phyloP scores from a whole-genome alignment of 2,888 invertebrate genomes.

The Tanypteryx hageni region DNA sequence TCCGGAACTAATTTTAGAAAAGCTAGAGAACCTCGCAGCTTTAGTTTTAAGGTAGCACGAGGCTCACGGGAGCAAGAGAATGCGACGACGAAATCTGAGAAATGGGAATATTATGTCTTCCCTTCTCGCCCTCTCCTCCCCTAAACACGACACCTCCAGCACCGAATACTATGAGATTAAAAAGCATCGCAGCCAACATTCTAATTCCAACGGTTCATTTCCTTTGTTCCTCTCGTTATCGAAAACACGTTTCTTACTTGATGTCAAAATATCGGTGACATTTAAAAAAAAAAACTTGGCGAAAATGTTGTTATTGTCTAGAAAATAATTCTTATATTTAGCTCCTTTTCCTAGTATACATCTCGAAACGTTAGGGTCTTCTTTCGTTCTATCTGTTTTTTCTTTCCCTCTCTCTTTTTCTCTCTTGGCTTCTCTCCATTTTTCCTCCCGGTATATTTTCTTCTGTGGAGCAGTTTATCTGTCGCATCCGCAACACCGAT shows the following conservation, averaged over 20 bases:
- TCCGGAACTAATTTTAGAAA: neutral
- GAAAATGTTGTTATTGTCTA: neutral
- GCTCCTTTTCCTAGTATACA: conserved; percentile 14
- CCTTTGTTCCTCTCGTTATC: neutral
- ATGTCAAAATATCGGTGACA: neutral
- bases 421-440: conserved; percentile 52
- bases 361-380: conserved; percentile 19
- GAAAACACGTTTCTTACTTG: neutral
- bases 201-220: neutral
- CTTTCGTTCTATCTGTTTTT: neutral
- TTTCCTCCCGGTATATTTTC: conserved; percentile 39
- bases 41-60: neutral
- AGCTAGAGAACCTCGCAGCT: neutral
- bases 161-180: neutral
- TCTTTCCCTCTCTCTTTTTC: conserved; percentile 22
- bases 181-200: neutral
- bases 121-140: neutral
- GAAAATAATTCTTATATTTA: neutral
- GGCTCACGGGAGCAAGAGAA: neutral
- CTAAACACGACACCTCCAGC: neutral
- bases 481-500: neutral
- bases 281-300: neutral
- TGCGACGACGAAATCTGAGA: neutral
- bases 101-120: neutral
- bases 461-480: neutral